These are phyloP conservation scores for Gavia stellata DNA, from an alignment of 2,113 vertebrate species.

Conservation along the genomic window DNA sequence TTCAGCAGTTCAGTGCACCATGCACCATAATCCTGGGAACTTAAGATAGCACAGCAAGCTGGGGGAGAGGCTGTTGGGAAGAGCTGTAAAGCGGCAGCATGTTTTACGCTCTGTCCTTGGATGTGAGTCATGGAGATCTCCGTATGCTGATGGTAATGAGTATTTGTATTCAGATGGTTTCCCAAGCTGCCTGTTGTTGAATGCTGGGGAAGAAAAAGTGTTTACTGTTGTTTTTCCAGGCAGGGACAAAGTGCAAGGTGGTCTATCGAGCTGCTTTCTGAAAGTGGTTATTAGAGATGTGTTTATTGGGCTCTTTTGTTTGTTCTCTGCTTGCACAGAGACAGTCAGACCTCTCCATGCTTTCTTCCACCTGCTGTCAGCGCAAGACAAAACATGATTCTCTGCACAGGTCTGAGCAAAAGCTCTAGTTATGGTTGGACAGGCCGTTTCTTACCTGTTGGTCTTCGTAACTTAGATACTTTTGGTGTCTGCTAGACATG, in stretches of 20 bases:
- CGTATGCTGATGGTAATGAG: not conserved
- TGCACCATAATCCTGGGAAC: not conserved
- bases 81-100: not conserved
- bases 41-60: not conserved
- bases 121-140: not conserved
- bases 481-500: not conserved
- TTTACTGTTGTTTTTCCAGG: not conserved
- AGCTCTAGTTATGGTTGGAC: not conserved
- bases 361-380: not conserved
- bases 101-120: not conserved
- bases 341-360: not conserved
- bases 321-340: not conserved
- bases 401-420: not conserved
- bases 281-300: not conserved
- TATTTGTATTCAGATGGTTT: conserved; percentile 33
- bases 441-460: not conserved
- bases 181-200: not conserved
- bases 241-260: not conserved
- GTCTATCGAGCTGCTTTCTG: not conserved
- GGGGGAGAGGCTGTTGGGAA: not conserved
- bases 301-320: not conserved
- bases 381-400: not conserved
- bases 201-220: not conserved
- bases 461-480: not conserved
- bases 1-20: not conserved